phyloP scores from a whole-genome alignment of 2,113 vertebrate genomes.

The Pionites leucogaster region DNA sequence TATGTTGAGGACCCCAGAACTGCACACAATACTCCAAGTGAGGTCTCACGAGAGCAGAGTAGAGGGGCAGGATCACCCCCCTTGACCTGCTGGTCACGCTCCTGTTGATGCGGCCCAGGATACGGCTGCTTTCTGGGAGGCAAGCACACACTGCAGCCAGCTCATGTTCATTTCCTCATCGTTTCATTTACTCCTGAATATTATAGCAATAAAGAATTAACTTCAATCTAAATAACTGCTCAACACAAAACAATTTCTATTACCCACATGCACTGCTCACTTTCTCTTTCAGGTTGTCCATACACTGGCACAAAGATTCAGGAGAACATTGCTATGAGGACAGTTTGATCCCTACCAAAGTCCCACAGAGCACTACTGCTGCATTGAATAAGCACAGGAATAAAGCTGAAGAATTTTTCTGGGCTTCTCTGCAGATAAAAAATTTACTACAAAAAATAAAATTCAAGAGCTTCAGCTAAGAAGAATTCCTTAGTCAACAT shows the following conservation, averaged over 20 bases:
- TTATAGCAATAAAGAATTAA: background rate
- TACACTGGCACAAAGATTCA: background rate
- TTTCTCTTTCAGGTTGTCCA: background rate
- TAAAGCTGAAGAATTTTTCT: background rate
- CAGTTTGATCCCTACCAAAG: background rate
- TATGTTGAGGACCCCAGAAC: no score
- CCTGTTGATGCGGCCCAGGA: no score
- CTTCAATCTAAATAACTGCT: background rate
- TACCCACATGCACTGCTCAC: accelerated
- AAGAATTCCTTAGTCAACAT: slow-evolving; percentile 50
- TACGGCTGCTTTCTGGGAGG: no score
- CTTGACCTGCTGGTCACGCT: no score
- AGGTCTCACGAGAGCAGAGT: no score
- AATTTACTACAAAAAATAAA: background rate
- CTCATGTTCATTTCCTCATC: no score
- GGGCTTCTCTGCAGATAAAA: background rate
- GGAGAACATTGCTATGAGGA: background rate
- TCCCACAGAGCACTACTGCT: background rate
- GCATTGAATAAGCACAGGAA: background rate
- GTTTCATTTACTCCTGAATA: background rate
- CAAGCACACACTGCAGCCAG: no score
- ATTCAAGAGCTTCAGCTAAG: background rate
- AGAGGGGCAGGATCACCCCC: no score
- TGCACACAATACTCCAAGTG: no score
- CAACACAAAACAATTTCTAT: background rate